A percentile compares a stretch with the other conserved stretches of the same genome.
Conservation (phyloP, 2,888 invertebrate genomes). For the Brachynemurus nebulosus region DNA sequence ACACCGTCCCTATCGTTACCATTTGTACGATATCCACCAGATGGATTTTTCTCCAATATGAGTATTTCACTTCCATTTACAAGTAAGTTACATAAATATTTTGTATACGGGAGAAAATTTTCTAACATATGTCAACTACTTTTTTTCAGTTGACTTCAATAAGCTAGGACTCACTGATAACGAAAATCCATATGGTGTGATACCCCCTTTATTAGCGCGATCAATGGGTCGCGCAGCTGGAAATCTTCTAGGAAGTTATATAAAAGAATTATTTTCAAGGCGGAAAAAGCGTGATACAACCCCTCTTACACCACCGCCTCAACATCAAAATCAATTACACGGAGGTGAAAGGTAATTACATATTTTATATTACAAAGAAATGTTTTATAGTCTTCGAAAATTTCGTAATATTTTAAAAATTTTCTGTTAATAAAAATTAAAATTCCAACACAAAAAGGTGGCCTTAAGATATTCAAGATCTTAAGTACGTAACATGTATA, state of each 20-base stretch:
- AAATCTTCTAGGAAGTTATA: slow-evolving; percentile 53
- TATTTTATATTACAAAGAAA: too few relatives aligned
- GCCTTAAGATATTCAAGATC: too few relatives aligned
- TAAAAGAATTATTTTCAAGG: slow-evolving; percentile 52
- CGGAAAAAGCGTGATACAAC: slow-evolving; percentile 37
- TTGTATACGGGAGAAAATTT: not conserved
- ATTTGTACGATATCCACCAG: slow-evolving; percentile 70
- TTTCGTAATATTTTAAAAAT: too few relatives aligned
- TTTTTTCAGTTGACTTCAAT: slow-evolving; percentile 63
- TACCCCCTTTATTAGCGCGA: slow-evolving; percentile 61
- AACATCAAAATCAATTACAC: slow-evolving; percentile 41
- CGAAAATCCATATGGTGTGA: slow-evolving; percentile 69
- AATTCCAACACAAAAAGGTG: too few relatives aligned
- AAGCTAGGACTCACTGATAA: slow-evolving; percentile 77
- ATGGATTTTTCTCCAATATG: slow-evolving; percentile 73
- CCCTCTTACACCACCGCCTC: slow-evolving; percentile 26
- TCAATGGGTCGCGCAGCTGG: slow-evolving; percentile 64
- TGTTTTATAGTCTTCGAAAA: too few relatives aligned
- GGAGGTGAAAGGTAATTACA: slow-evolving; percentile 57
- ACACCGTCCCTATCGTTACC: slow-evolving; percentile 71
- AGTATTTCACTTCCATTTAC: slow-evolving; percentile 73
- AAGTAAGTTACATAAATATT: slow-evolving; percentile 42
- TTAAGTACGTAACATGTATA: too few relatives aligned
- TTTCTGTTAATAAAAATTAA: too few relatives aligned
- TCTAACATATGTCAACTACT: too few relatives aligned